phyloP scores from a whole-genome alignment of 2,113 vertebrate species.

The Peucedramus taeniatus region DNA sequence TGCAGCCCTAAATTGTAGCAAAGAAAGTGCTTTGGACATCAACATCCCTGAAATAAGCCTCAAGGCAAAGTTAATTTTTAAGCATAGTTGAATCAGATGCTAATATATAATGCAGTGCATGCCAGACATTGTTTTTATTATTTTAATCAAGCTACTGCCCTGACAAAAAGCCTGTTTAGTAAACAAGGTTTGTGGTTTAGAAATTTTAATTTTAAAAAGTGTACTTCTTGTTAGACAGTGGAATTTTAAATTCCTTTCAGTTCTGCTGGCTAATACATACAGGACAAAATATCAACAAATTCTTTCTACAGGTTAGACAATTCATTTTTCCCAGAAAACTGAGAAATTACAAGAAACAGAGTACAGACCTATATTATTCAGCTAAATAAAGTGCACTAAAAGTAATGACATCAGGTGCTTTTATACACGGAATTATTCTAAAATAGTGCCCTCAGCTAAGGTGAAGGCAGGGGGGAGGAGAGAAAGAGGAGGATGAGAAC shows the following conservation, averaged over 20 bases:
- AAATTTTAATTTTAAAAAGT: neutral
- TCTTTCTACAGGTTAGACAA: neutral
- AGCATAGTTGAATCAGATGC: neutral
- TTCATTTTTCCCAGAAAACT: neutral
- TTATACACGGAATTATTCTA: neutral
- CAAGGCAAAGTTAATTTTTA: neutral
- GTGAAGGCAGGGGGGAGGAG: accelerated
- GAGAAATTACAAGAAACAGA: neutral
- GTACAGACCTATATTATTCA: neutral
- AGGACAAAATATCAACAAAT: neutral
- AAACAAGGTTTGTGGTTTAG: neutral
- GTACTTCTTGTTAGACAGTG: neutral
- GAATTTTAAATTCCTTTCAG: neutral
- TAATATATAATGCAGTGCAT: neutral
- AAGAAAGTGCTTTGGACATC: neutral
- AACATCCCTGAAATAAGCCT: neutral
- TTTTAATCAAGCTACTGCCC: neutral
- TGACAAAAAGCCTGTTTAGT: neutral
- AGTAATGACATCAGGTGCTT: neutral
- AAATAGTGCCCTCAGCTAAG: neutral
- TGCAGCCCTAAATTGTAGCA: neutral
- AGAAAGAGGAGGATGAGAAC: neutral
- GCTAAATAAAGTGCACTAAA: neutral
- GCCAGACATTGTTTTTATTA: neutral
- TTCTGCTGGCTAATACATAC: neutral